Evolutionary conservation across 1,140 invertebrate genomes (phyloP).

Genomic region (Dendrolimus kikuchii): DNA sequence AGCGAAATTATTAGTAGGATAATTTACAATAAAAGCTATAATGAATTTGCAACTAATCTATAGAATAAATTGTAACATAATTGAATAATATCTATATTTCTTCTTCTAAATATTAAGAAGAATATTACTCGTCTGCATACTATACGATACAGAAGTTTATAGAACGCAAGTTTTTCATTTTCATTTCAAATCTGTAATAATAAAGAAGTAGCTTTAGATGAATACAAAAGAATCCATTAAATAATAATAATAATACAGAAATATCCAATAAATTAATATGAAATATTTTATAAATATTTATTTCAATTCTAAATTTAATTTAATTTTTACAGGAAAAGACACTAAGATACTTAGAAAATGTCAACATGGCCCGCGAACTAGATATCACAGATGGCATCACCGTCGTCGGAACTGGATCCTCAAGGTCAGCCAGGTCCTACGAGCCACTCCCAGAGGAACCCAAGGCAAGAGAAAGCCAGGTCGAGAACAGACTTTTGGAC

Average conservation of each 20-base stretch:
- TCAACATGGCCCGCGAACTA: conserved; percentile 60
- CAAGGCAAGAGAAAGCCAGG: conserved; percentile 80
- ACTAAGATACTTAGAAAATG: conserved; percentile 78
- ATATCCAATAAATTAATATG: not conserved
- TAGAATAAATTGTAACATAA: no score
- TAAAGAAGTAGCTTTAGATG: no score
- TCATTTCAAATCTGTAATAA: no score
- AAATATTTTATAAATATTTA: not conserved
- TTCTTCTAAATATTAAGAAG: no score
- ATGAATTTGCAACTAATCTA: no score
- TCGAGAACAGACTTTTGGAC: conserved; percentile 82
- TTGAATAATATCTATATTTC: no score
- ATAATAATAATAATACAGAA: not conserved
- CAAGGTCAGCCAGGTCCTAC: conserved; percentile 64
- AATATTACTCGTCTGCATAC: no score
- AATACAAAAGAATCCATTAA: no score
- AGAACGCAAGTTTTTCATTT: no score
- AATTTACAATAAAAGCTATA: no score
- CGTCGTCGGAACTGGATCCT: conserved; percentile 77
- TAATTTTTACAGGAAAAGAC: conserved; percentile 74
- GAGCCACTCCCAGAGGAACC: conserved; percentile 77
- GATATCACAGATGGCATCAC: conserved; percentile 80
- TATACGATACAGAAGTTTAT: no score
- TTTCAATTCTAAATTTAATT: not conserved
- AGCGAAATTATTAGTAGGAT: no score